These are phyloP conservation scores for Muschampia plurimacula DNA, from an alignment of 2,888 invertebrate species.

Conservation along the genomic window DNA sequence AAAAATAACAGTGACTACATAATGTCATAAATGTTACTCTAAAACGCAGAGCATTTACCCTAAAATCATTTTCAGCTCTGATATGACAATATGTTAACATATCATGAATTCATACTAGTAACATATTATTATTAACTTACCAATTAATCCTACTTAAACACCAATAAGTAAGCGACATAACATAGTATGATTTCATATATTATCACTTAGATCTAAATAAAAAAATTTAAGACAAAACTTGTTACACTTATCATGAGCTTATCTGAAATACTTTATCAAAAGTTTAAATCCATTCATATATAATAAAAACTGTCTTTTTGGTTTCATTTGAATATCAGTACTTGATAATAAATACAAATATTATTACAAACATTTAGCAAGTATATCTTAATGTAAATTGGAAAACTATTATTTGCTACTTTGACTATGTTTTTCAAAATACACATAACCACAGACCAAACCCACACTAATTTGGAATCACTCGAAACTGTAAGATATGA, in stretches of 20 bases:
- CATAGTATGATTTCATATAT: not conserved
- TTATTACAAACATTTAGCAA: constrained; percentile 20
- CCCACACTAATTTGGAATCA: not conserved
- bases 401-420: constrained; percentile 16
- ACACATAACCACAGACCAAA: not conserved
- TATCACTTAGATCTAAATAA: not conserved
- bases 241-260: not conserved
- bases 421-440: constrained; percentile 3
- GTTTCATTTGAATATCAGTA: constrained; percentile 32
- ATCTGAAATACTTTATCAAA: constrained; percentile 17
- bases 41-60: too few species aligned
- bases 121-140: not conserved
- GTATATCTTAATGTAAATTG: constrained; percentile 15
- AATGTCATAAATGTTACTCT: too few species aligned
- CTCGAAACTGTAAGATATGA: not conserved
- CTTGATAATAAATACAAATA: constrained; percentile 21
- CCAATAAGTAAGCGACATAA: not conserved
- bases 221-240: constrained; percentile 9
- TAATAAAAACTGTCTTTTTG: constrained; percentile 30
- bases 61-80: too few species aligned
- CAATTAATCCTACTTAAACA: not conserved
- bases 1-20: too few species aligned
- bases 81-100: too few species aligned
- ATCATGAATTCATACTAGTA: not conserved
- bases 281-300: constrained; percentile 5